Conservation (phyloP, 2,888 invertebrate species). For the Fragum fragum region DNA sequence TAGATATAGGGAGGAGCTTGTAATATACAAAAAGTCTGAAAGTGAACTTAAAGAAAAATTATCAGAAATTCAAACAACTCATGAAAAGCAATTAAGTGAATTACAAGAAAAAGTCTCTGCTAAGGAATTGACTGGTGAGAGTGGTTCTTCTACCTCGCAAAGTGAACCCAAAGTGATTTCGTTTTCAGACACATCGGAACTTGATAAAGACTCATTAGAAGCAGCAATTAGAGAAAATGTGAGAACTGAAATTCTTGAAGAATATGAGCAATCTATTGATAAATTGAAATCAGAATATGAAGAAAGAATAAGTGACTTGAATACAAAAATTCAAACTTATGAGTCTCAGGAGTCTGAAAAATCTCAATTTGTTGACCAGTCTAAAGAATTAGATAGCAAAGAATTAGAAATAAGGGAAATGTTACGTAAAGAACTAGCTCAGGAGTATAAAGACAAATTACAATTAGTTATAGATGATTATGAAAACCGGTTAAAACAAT, state of each 20-base stretch:
- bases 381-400: constrained; percentile 42
- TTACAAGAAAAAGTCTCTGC: constrained; percentile 58
- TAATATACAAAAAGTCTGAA: constrained; percentile 53
- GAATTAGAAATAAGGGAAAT: constrained; percentile 53
- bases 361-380: constrained; percentile 37
- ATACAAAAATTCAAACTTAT: constrained; percentile 49
- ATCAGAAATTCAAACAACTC: constrained; percentile 46
- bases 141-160: constrained; percentile 31
- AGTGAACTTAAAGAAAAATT: constrained; percentile 55
- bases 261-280: constrained; percentile 69
- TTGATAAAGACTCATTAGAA: constrained; percentile 58
- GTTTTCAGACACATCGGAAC: constrained; percentile 33
- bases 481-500: constrained; percentile 63
- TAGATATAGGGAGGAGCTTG: constrained; percentile 48
- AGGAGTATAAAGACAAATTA: constrained; percentile 64
- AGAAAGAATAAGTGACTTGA: constrained; percentile 59
- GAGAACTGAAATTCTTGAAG: constrained; percentile 58
- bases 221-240: constrained; percentile 61
- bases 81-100: constrained; percentile 64
- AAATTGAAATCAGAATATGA: constrained; percentile 66
- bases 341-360: constrained; percentile 52
- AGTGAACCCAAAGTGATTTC: constrained; percentile 43
- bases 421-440: constrained; percentile 57
- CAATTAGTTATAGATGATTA: constrained; percentile 64
- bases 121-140: constrained; percentile 32